These are phyloP conservation scores for Mesochorus sp. DNA, from an alignment of 2,888 invertebrate genomes.

Conservation along the genomic window DNA sequence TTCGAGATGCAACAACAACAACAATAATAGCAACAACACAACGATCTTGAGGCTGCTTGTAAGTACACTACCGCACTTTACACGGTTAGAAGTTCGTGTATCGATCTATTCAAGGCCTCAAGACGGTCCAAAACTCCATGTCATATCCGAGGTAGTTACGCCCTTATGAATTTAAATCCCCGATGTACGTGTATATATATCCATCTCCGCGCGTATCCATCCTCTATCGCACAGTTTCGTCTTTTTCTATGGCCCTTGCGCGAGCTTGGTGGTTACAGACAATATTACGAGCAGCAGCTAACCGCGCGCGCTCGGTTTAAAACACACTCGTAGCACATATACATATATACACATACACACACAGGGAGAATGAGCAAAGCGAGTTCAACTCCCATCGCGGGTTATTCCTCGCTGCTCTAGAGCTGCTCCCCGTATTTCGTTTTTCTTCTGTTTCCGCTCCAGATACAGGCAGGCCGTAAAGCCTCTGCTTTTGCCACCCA, in stretches of 20 bases:
- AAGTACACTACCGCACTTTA: conserved; percentile 39
- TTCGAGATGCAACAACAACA: conserved; percentile 58
- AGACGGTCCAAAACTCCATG: not conserved
- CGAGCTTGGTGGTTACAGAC: conserved; percentile 43
- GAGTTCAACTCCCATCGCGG: conserved; percentile 11
- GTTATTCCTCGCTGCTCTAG: conserved; percentile 2
- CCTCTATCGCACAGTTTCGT: too few relatives aligned
- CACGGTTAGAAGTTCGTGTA: not conserved
- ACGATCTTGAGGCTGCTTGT: too few relatives aligned
- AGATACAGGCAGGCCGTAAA: conserved; percentile 78
- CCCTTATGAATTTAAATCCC: conserved; percentile 6
- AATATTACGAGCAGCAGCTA: conserved; percentile 54
- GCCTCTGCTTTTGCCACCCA: conserved; percentile 63
- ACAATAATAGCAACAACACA: conserved; percentile 37
- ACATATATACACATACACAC: not conserved
- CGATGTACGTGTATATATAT: not conserved
- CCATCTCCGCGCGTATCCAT: too few relatives aligned
- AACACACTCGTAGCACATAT: not conserved
- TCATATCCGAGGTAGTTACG: not conserved
- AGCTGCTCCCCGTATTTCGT: conserved; percentile 69
- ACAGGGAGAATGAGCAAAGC: not conserved
- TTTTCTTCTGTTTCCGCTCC: conserved; percentile 80
- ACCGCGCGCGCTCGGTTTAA: not conserved
- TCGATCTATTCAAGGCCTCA: not conserved
- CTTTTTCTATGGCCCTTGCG: conserved; percentile 27